Evolutionary conservation across 2,888 invertebrate genomes (phyloP).

Genomic region (Rotaria socialis): DNA sequence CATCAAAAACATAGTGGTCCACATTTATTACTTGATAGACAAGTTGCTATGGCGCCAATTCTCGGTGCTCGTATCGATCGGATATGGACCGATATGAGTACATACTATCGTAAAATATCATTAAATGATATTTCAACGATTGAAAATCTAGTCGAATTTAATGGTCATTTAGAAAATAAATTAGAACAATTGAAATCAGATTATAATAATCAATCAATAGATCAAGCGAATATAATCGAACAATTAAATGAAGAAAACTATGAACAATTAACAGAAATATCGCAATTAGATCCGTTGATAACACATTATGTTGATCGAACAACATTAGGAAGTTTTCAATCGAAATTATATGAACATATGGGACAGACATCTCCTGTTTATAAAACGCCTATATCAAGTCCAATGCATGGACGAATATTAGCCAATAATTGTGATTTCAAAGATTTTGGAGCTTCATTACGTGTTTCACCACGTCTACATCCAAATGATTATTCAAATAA

Average conservation of each 20-base stretch:
- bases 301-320: constrained; percentile 22
- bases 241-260: not conserved
- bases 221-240: not conserved
- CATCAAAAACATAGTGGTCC: not conserved
- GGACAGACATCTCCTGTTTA: not conserved
- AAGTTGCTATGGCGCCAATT: not conserved
- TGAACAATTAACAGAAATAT: not conserved
- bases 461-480: constrained; percentile 8
- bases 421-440: not conserved
- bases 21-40: constrained; percentile 13
- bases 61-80: not conserved
- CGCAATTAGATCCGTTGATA: not conserved
- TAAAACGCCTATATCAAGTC: not conserved
- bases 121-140: not conserved
- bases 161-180: not conserved
- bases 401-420: not conserved
- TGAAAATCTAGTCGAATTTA: not conserved
- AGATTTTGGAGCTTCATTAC: not conserved
- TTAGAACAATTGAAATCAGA: not conserved
- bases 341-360: not conserved
- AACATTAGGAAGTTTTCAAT: not conserved
- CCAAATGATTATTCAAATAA: not conserved
- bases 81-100: not conserved
- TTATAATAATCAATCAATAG: not conserved
- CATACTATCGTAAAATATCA: not conserved